phyloP scores from a whole-genome alignment of 2,888 invertebrate species.

The Ophion costatus region DNA sequence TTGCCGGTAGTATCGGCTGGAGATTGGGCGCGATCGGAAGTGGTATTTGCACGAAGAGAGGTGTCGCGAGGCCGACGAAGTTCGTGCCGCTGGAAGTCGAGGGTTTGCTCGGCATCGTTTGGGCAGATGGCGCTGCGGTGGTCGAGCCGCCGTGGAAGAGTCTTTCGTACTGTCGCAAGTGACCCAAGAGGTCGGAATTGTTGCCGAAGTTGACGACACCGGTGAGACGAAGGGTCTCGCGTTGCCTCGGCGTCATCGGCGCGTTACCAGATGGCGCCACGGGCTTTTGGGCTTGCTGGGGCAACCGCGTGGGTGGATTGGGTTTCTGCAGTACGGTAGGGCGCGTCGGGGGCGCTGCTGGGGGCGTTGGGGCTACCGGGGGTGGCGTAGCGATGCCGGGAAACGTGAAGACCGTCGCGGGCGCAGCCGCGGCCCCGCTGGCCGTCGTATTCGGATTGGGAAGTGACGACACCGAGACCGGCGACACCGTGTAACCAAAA shows the following conservation, averaged over 20 bases:
- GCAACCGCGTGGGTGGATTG: conserved; percentile 17
- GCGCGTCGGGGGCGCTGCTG: conserved; percentile 23
- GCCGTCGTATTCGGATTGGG: conserved; percentile 72
- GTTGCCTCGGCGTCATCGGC: conserved; percentile 69
- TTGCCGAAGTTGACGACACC: conserved; percentile 81
- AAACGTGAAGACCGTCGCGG: conserved; percentile 48
- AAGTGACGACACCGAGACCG: conserved; percentile 76
- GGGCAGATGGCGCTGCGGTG: conserved; percentile 45
- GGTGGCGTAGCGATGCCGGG: conserved; percentile 56
- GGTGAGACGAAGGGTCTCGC: conserved; percentile 79
- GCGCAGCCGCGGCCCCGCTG: conserved; percentile 49
- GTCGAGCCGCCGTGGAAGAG: conserved; percentile 76
- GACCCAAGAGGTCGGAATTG: conserved; percentile 75
- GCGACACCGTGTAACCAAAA: conserved; percentile 78
- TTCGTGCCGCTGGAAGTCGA: conserved; percentile 12
- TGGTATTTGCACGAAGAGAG: conserved; percentile 78
- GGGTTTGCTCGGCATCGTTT: not conserved
- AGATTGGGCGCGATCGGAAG: conserved; percentile 77
- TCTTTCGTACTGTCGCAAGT: conserved; percentile 79
- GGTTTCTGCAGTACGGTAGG: conserved; percentile 13
- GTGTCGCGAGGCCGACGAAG: conserved; percentile 55
- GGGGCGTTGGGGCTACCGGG: conserved; percentile 26
- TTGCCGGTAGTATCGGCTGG: conserved; percentile 68
- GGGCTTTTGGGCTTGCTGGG: conserved; percentile 30
- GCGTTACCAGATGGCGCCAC: conserved; percentile 48